Conservation (phyloP, 2,113 vertebrate species). For the Herpetotheres cachinnans region DNA sequence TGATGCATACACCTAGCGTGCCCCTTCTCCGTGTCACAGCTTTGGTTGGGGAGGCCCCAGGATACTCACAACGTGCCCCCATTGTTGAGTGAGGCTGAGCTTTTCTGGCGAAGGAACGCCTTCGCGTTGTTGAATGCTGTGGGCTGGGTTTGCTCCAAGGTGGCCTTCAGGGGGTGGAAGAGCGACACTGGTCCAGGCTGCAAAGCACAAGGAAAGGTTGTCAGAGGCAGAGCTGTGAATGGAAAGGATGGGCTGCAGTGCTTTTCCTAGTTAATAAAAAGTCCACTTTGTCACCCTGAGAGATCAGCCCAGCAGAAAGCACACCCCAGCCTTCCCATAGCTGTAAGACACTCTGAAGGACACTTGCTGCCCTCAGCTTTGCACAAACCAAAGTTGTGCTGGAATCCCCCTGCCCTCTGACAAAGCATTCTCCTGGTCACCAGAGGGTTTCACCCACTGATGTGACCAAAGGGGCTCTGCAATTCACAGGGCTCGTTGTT, state of each 20-base stretch:
- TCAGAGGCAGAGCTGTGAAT: background rate
- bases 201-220: background rate
- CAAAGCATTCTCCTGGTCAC: background rate
- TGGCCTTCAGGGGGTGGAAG: conserved; percentile 79
- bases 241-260: background rate
- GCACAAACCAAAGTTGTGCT: too few relatives aligned
- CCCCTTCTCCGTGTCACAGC: fast-evolving
- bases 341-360: background rate
- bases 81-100: conserved; percentile 87
- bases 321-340: too few relatives aligned
- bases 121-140: conserved; percentile 71
- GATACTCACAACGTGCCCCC: conserved; percentile 86
- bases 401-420: too few relatives aligned
- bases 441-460: background rate
- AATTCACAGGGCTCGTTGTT: background rate
- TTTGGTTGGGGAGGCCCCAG: background rate
- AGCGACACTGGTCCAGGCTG: conserved; percentile 77
- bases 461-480: background rate
- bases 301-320: background rate
- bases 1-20: fast-evolving
- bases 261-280: background rate
- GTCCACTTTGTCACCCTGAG: background rate
- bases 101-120: conserved; percentile 81
- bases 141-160: conserved; percentile 80
- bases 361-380: background rate